phyloP scores from a whole-genome alignment of 2,888 invertebrate species.

The Notocelia uddmanniana region DNA sequence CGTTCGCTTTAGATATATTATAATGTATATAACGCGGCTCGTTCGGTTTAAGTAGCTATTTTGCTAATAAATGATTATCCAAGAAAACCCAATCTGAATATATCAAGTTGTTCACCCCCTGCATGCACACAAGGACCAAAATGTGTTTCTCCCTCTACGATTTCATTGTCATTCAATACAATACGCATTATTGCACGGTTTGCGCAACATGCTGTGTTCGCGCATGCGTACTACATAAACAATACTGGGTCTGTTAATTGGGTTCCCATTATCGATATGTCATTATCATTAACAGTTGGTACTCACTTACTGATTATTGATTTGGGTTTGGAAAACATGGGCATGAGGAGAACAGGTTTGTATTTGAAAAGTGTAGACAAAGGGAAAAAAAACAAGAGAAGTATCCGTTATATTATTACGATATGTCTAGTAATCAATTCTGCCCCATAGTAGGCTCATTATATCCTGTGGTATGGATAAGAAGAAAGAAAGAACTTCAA shows the following conservation, averaged over 20 bases:
- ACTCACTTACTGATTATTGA: conserved; percentile 11
- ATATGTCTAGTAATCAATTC: neutral
- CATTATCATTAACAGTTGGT: conserved; percentile 27
- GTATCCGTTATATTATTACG: neutral
- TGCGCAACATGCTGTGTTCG: conserved; percentile 74
- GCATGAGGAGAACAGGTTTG: neutral
- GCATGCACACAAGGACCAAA: conserved; percentile 24
- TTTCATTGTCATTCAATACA: conserved; percentile 44
- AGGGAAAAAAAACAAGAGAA: neutral
- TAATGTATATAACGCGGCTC: too few species aligned
- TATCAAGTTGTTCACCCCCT: neutral
- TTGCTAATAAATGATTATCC: too few species aligned
- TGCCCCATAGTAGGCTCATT: neutral
- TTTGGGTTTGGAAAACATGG: neutral
- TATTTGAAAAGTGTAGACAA: neutral
- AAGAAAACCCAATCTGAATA: neutral
- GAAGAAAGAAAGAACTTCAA: too few species aligned
- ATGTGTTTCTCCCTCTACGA: conserved; percentile 21
- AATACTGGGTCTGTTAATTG: conserved; percentile 48
- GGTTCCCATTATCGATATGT: conserved; percentile 36
- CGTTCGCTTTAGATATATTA: too few species aligned
- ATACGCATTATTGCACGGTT: conserved; percentile 65
- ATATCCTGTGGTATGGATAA: neutral
- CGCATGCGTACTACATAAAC: conserved; percentile 62
- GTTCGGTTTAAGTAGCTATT: too few species aligned